Evolutionary conservation across 1,140 invertebrate species (phyloP).

Genomic region (Trichogramma pretiosum): DNA sequence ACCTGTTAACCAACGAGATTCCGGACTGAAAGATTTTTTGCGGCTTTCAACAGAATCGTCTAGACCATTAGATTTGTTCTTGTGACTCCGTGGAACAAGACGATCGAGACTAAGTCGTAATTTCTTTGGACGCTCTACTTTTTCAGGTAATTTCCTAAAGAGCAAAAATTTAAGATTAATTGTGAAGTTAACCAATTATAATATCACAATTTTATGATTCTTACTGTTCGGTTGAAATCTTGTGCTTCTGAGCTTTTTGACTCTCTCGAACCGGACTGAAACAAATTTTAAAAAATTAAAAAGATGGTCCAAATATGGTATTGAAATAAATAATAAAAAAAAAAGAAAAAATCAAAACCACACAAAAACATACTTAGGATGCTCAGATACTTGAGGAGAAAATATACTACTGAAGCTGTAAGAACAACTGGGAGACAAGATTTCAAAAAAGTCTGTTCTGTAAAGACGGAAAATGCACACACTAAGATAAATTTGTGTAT

Average conservation of each 20-base stretch:
- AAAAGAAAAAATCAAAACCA: conserved; percentile 7
- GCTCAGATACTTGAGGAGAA: conserved; percentile 25
- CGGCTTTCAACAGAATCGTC: conserved; percentile 22
- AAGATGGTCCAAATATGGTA: not conserved
- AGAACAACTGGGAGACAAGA: conserved; percentile 22
- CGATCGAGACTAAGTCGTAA: conserved; percentile 36
- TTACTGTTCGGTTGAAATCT: conserved; percentile 17
- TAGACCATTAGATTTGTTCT: conserved; percentile 30
- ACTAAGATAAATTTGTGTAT: conserved; percentile 4
- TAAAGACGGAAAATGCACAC: conserved; percentile 14
- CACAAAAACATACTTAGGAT: conserved; percentile 29
- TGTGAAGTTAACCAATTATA: not conserved
- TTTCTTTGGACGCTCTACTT: conserved; percentile 38
- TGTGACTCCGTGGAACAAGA: conserved; percentile 31
- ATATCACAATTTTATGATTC: not conserved
- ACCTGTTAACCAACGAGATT: conserved; percentile 36
- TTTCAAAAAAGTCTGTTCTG: conserved; percentile 29
- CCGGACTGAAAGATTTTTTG: conserved; percentile 25
- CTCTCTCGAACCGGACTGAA: conserved; percentile 25
- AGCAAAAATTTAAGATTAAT: conserved; percentile 1
- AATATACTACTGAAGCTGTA: conserved; percentile 18
- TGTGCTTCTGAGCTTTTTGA: conserved; percentile 23
- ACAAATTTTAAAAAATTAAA: conserved; percentile 5
- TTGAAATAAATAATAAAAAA: not conserved
- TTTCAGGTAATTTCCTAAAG: conserved; percentile 27